Percentiles rank a stretch among this genome's conserved stretches.
phyloP scores from a whole-genome alignment of 2,113 vertebrate species.

The Amia ocellicauda region DNA sequence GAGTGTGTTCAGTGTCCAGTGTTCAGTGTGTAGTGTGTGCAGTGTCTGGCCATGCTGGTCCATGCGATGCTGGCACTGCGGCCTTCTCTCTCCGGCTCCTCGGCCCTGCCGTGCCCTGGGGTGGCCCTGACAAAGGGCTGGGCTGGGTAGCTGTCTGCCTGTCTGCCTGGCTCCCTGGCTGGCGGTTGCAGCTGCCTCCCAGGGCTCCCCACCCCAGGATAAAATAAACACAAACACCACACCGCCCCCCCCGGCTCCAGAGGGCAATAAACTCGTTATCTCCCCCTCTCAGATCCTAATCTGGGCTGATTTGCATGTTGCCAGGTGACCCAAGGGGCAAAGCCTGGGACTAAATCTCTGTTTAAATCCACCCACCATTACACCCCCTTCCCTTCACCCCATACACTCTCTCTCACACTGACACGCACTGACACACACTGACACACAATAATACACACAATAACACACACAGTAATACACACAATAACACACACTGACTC shows the following conservation, averaged over 20 bases:
- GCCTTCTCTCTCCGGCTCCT: background rate
- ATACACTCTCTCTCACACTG: too few species aligned
- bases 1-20: too few species aligned
- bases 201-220: slow-evolving; percentile 54
- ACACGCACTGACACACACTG: too few species aligned
- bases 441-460: too few species aligned
- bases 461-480: background rate
- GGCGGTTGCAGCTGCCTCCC: slow-evolving; percentile 57
- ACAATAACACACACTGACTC: too few species aligned
- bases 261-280: slow-evolving; percentile 79
- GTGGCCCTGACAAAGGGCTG: too few species aligned
- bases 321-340: slow-evolving; percentile 70
- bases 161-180: slow-evolving; percentile 15
- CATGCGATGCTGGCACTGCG: background rate
- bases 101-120: too few species aligned
- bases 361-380: slow-evolving; percentile 54
- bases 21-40: too few species aligned
- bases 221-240: slow-evolving; percentile 65
- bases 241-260: slow-evolving; percentile 57
- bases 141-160: background rate
- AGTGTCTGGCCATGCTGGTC: slow-evolving; percentile 8
- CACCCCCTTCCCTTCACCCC: slow-evolving; percentile 41
- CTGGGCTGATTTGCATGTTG: slow-evolving; percentile 68
- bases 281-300: slow-evolving; percentile 76
- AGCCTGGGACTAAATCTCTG: slow-evolving; percentile 62